Conservation (phyloP, 2,113 vertebrate species). For the Menidia beryllina region DNA sequence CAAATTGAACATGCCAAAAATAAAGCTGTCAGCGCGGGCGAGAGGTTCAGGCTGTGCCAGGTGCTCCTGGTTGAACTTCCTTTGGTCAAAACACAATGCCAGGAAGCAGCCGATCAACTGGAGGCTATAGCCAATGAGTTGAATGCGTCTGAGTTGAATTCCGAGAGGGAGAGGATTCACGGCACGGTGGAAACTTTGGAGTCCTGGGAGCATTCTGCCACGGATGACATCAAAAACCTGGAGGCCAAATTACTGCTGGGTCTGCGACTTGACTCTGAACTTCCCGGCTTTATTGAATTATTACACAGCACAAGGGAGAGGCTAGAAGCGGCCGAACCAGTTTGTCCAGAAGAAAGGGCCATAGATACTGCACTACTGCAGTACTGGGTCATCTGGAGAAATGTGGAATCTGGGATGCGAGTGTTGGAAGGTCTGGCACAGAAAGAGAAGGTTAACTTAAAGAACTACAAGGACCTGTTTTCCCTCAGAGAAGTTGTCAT, state of each 20-base stretch:
- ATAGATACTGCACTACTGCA: constrained; percentile 78
- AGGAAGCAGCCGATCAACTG: constrained; percentile 81
- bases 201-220: constrained; percentile 73
- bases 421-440: constrained; percentile 71
- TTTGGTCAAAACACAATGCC: constrained; percentile 77
- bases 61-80: constrained; percentile 81
- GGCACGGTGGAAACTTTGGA: constrained; percentile 69
- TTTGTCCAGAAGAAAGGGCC: constrained; percentile 77
- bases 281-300: constrained; percentile 67
- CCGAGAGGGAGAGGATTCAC: constrained; percentile 80
- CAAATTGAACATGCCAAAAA: constrained; percentile 69
- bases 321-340: constrained; percentile 74
- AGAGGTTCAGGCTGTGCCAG: constrained; percentile 75
- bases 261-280: constrained; percentile 66
- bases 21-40: constrained; percentile 40
- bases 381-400: constrained; percentile 82
- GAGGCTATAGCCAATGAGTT: constrained; percentile 78
- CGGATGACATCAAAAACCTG: constrained; percentile 71
- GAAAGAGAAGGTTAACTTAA: constrained; percentile 53
- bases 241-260: constrained; percentile 67
- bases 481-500: constrained; percentile 71
- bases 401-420: constrained; percentile 79
- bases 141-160: constrained; percentile 72
- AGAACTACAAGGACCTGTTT: constrained; percentile 65
- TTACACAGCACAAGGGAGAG: constrained; percentile 77